Evolutionary conservation across 2,888 invertebrate genomes (phyloP).

Genomic region (Drosophila meridionalis): DNA sequence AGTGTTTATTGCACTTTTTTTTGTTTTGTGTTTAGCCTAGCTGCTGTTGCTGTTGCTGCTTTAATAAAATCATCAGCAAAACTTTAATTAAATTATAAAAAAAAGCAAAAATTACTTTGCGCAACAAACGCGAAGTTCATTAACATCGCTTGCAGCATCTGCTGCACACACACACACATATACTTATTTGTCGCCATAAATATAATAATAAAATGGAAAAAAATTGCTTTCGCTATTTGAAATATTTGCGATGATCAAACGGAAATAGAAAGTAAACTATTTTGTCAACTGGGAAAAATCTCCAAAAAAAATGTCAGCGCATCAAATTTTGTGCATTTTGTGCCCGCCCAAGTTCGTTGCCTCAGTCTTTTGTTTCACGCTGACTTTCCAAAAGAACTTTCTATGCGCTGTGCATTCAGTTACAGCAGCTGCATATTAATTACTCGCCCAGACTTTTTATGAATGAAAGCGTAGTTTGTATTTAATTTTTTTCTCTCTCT

Average conservation of each 20-base stretch:
- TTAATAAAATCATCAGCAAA: constrained; percentile 37
- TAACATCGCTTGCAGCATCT: constrained; percentile 40
- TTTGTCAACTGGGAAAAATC: constrained; percentile 49
- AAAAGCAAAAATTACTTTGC: constrained; percentile 13
- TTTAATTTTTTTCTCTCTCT: not conserved
- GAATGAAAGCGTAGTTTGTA: constrained; percentile 65
- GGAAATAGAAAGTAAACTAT: constrained; percentile 62
- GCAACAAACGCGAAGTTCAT: constrained; percentile 40
- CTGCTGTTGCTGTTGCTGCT: not conserved
- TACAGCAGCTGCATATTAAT: constrained; percentile 51
- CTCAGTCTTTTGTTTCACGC: constrained; percentile 25
- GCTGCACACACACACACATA: constrained; percentile 25
- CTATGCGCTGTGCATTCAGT: constrained; percentile 23
- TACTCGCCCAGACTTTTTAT: constrained; percentile 44
- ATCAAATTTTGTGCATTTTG: constrained; percentile 33
- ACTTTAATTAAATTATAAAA: constrained; percentile 41
- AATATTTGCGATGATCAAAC: constrained; percentile 34
- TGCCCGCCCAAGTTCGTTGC: constrained; percentile 27
- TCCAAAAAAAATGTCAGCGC: constrained; percentile 15
- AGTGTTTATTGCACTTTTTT: constrained; percentile 25
- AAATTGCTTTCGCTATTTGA: constrained; percentile 50
- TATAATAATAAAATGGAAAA: not conserved
- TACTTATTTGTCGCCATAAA: constrained; percentile 29
- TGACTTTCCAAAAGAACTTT: constrained; percentile 75
- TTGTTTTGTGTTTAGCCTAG: constrained; percentile 3